A percentile compares a stretch with the other conserved stretches of the same genome.
phyloP scores from a whole-genome alignment of 2,113 vertebrate genomes.

The Catharus bicknelli region DNA sequence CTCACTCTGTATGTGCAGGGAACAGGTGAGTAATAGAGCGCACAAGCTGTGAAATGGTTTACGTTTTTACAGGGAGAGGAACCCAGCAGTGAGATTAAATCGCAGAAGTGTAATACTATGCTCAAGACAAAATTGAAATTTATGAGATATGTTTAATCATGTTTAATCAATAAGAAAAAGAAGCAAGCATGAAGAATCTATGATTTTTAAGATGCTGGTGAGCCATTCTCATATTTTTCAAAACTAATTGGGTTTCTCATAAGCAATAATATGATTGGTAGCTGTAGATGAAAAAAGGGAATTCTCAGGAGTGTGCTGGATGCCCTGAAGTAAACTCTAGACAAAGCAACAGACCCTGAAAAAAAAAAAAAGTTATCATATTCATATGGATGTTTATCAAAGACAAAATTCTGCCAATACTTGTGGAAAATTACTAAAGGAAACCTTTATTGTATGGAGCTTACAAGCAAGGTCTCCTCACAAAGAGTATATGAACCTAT shows the following conservation, averaged over 20 bases:
- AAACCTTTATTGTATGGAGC: accelerated
- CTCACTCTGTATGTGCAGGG: background rate
- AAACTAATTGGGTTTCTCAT: background rate
- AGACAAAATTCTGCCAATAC: background rate
- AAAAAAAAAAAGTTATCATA: background rate
- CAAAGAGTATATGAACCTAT: background rate
- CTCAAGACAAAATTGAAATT: background rate
- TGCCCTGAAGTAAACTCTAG: background rate
- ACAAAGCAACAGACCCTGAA: background rate
- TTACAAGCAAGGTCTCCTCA: background rate
- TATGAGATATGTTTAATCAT: background rate
- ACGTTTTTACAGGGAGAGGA: background rate
- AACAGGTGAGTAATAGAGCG: background rate
- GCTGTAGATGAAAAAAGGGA: background rate
- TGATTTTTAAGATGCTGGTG: background rate
- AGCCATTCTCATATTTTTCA: background rate
- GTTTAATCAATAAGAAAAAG: background rate
- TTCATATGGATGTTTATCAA: background rate
- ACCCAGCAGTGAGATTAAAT: background rate
- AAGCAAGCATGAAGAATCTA: background rate
- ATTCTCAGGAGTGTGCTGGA: background rate
- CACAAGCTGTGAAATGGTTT: background rate
- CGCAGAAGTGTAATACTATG: background rate
- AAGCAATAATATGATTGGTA: background rate
- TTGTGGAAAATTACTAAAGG: background rate